Evolutionary conservation across 2,888 invertebrate genomes (phyloP).

Genomic region (Calliscelio sp.): DNA sequence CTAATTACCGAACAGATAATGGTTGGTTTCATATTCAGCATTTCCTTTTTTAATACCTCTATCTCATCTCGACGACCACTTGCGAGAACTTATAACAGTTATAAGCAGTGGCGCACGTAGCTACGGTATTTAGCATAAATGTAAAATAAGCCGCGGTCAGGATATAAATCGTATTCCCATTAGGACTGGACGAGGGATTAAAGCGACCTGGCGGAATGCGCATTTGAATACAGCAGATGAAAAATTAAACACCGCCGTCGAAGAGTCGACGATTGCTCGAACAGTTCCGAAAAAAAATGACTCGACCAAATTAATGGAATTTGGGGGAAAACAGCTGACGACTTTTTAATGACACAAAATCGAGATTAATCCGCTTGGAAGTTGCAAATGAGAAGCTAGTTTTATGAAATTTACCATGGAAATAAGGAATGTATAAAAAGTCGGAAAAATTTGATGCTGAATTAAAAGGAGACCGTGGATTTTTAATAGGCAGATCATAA

Average conservation of each 20-base stretch:
- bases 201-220: conserved; percentile 72
- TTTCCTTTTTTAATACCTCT: conserved; percentile 29
- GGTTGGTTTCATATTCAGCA: conserved; percentile 10
- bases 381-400: not conserved
- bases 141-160: conserved; percentile 78
- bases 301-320: conserved; percentile 56
- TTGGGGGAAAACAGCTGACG: conserved; percentile 73
- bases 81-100: conserved; percentile 63
- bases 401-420: no score
- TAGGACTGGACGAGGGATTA: conserved; percentile 79
- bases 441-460: no score
- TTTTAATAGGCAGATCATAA: no score
- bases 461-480: no score
- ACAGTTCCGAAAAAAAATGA: conserved; percentile 70
- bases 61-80: conserved; percentile 39
- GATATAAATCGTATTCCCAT: conserved; percentile 85
- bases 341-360: conserved; percentile 76
- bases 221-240: conserved; percentile 85
- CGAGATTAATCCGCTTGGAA: conserved; percentile 53
- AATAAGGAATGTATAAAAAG: no score
- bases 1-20: conserved; percentile 52
- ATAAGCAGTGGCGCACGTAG: conserved; percentile 76
- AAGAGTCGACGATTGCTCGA: conserved; percentile 78
- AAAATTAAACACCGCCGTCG: conserved; percentile 85
- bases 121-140: conserved; percentile 79